Conservation (phyloP, 1,140 invertebrate species). For the Drosophila biarmipes region DNA sequence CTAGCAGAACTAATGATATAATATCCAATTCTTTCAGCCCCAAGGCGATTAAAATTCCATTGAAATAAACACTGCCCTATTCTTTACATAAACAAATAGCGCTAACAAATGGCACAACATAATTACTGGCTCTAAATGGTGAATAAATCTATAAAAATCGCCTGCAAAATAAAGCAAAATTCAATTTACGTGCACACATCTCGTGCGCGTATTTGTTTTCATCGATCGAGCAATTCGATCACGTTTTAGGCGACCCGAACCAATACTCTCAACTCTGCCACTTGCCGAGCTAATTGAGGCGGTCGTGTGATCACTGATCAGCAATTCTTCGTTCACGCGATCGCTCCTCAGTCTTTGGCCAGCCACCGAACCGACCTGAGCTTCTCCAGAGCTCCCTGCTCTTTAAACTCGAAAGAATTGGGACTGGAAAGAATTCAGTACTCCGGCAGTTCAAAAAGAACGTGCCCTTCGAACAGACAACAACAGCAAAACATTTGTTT, state of each 20-base stretch:
- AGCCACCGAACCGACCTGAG: conserved; percentile 32
- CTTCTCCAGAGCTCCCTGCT: conserved; percentile 6
- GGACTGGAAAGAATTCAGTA: not conserved
- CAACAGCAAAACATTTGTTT: conserved; percentile 55
- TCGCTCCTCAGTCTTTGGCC: conserved; percentile 56
- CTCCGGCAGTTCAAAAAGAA: conserved; percentile 13
- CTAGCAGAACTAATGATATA: not conserved
- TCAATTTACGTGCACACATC: conserved; percentile 35
- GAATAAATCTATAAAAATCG: conserved; percentile 22
- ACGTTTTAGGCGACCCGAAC: conserved; percentile 52
- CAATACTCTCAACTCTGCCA: conserved; percentile 19
- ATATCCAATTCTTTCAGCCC: not conserved
- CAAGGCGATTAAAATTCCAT: too few relatives aligned
- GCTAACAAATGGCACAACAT: conserved; percentile 1
- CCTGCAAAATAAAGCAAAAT: conserved; percentile 28
- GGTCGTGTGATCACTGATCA: conserved; percentile 59
- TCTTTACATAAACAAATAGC: not conserved
- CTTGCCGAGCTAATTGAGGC: conserved; percentile 60
- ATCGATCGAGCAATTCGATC: conserved; percentile 46
- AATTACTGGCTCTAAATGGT: conserved; percentile 29
- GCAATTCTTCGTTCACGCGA: conserved; percentile 55
- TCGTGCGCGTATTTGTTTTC: conserved; percentile 28
- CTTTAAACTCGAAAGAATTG: not conserved
- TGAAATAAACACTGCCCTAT: not conserved
- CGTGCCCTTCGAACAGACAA: conserved; percentile 28